Percentiles rank a stretch among this genome's conserved stretches.
Conservation (phyloP, 37 sponge, comb jelly and placozoan genomes). For the Haliclona indistincta region DNA sequence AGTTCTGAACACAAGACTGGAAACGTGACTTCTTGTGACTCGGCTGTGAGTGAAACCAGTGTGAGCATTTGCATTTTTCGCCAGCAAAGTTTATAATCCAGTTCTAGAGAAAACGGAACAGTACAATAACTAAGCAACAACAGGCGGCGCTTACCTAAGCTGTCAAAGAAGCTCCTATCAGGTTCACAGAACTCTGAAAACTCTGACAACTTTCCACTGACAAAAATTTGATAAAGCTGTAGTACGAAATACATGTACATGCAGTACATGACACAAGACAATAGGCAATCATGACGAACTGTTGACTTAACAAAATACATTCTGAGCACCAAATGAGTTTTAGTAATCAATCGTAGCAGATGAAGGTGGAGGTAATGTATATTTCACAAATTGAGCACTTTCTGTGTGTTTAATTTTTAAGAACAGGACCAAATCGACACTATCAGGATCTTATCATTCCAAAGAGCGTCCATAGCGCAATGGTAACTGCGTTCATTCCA, state of each 20-base stretch:
- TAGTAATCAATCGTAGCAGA: too few relatives aligned
- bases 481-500: too few relatives aligned
- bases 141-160: background rate
- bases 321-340: too few relatives aligned
- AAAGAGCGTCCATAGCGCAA: too few relatives aligned
- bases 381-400: too few relatives aligned
- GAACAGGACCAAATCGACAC: too few relatives aligned
- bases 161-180: constrained; percentile 14
- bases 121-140: background rate
- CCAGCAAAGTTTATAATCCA: constrained; percentile 21
- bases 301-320: too few relatives aligned
- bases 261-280: too few relatives aligned
- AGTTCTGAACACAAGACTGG: constrained; percentile 31
- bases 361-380: too few relatives aligned
- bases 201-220: constrained; percentile 29
- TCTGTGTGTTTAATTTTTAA: too few relatives aligned
- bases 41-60: constrained; percentile 41
- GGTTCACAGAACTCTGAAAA: constrained; percentile 38
- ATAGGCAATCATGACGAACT: too few relatives aligned
- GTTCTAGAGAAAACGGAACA: background rate
- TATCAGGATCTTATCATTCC: too few relatives aligned
- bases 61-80: constrained; percentile 72
- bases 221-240: constrained; percentile 53
- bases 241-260: background rate
- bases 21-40: constrained; percentile 38